Evolutionary conservation across 1,140 invertebrate species (phyloP).

Genomic region (Dendroctonus valens): DNA sequence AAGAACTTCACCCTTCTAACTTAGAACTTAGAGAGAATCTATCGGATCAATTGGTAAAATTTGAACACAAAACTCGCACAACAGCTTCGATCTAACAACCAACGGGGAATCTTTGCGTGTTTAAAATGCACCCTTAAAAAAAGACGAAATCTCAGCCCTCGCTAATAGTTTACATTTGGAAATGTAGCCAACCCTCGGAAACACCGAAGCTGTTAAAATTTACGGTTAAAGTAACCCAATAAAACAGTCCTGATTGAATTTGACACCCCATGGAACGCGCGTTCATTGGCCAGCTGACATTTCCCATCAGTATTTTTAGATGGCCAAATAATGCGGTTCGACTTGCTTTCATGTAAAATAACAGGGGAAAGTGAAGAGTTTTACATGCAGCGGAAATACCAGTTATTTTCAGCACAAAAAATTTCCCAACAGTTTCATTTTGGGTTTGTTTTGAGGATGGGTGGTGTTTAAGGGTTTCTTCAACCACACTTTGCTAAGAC

Average conservation of each 20-base stretch:
- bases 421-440: too few relatives aligned
- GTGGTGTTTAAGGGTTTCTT: too few relatives aligned
- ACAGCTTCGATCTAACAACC: background rate
- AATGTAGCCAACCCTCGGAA: constrained; percentile 29
- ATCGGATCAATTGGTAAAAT: too few relatives aligned
- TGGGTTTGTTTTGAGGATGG: too few relatives aligned
- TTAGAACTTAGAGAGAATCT: too few relatives aligned
- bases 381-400: background rate
- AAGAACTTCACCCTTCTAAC: too few relatives aligned
- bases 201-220: constrained; percentile 36
- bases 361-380: background rate
- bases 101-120: background rate
- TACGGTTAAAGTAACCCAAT: constrained; percentile 39
- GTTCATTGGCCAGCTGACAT: constrained; percentile 38
- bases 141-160: constrained; percentile 22
- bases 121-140: constrained; percentile 23
- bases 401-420: background rate
- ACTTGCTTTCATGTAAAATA: background rate
- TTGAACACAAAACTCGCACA: background rate
- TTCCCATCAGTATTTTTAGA: constrained; percentile 36
- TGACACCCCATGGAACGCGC: constrained; percentile 39
- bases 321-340: constrained; percentile 35
- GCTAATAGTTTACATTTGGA: constrained; percentile 29
- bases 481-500: too few relatives aligned
- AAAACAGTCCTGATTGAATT: constrained; percentile 41